phyloP scores from a whole-genome alignment of 2,797 vertebrate species.

The Halcyon chelicuti region DNA sequence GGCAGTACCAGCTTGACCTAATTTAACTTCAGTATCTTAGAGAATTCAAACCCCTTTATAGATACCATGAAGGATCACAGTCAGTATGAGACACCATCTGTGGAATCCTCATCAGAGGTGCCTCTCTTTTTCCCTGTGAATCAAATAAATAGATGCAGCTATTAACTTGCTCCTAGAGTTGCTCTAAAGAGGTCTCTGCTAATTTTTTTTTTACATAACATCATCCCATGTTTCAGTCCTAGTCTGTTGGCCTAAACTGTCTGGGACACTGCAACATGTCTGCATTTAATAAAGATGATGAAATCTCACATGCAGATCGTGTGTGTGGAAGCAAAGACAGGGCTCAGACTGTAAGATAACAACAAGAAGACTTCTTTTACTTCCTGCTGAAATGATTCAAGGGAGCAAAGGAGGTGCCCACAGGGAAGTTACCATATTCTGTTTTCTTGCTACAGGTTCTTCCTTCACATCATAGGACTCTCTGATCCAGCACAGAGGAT shows the following conservation, averaged over 20 bases:
- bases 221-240: background rate
- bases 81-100: background rate
- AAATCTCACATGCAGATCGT: background rate
- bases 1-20: background rate
- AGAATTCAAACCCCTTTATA: background rate
- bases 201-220: background rate
- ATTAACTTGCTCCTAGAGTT: background rate
- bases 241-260: background rate
- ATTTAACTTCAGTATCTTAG: background rate
- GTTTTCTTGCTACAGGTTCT: background rate
- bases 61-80: background rate
- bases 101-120: background rate
- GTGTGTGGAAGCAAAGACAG: background rate
- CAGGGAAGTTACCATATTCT: background rate
- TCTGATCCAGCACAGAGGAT: background rate
- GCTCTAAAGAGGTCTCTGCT: background rate
- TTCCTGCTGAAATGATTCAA: background rate
- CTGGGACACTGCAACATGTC: background rate
- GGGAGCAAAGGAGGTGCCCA: background rate
- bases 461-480: background rate
- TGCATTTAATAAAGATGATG: background rate
- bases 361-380: background rate
- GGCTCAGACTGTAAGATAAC: background rate
- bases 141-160: background rate
- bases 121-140: background rate